Conservation (phyloP, 2,888 invertebrate species). For the Melieria picta region DNA sequence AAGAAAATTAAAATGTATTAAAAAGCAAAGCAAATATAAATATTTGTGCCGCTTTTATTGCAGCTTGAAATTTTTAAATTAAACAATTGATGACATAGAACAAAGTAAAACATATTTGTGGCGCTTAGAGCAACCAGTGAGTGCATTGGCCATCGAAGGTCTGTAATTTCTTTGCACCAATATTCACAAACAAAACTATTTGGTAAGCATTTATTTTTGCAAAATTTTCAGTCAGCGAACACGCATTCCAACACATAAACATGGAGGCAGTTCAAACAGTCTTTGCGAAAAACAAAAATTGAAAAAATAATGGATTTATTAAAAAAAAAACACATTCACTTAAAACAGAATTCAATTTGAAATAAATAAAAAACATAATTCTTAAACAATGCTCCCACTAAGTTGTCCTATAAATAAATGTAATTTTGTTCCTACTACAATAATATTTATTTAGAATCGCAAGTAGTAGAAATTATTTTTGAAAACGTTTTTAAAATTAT, state of each 20-base stretch:
- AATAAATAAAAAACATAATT: neutral
- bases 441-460: too few species aligned
- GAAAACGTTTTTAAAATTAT: too few species aligned
- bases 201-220: neutral
- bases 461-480: too few species aligned
- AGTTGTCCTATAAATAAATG: too few species aligned
- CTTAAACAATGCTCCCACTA: neutral
- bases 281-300: neutral
- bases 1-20: neutral
- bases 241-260: neutral
- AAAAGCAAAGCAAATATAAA: neutral
- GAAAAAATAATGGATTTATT: neutral
- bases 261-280: neutral
- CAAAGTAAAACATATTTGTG: neutral
- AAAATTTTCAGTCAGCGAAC: neutral
- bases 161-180: too few species aligned
- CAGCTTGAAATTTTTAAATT: neutral
- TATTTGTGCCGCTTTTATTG: constrained; percentile 3
- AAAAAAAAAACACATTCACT: neutral
- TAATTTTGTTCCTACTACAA: too few species aligned
- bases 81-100: neutral
- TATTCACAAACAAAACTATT: neutral
- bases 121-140: too few species aligned
- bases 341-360: neutral
- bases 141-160: too few species aligned